Evolutionary conservation across 2,888 invertebrate genomes (phyloP).

Genomic region (Eueremaeus valkanovi): DNA sequence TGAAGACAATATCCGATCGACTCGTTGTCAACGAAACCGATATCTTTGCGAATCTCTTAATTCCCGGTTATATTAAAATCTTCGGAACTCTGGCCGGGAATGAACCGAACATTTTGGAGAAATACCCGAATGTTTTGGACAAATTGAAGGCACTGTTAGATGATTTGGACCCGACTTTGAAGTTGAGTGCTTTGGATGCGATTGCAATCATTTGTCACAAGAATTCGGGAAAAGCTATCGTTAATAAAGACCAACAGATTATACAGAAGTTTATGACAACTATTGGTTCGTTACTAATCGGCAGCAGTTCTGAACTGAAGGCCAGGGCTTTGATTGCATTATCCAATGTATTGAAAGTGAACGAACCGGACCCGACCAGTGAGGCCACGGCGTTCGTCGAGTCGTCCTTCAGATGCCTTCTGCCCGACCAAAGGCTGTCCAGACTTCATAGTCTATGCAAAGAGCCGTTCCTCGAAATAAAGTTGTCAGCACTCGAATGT

Average conservation of each 20-base stretch:
- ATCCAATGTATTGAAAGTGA: constrained; percentile 43
- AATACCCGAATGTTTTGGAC: constrained; percentile 37
- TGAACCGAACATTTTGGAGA: constrained; percentile 26
- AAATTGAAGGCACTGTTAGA: constrained; percentile 34
- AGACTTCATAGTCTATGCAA: constrained; percentile 61
- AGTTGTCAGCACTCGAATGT: constrained; percentile 64
- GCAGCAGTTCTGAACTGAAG: constrained; percentile 64
- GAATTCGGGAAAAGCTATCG: constrained; percentile 49
- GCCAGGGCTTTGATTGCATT: constrained; percentile 65
- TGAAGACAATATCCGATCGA: constrained; percentile 59
- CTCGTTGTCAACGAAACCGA: not conserved
- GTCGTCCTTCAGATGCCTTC: constrained; percentile 52
- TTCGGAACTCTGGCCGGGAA: constrained; percentile 35
- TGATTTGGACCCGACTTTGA: constrained; percentile 16
- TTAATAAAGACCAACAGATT: constrained; percentile 48
- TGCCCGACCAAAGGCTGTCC: constrained; percentile 50
- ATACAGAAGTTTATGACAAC: constrained; percentile 60
- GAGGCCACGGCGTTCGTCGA: constrained; percentile 56
- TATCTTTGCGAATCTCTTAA: constrained; percentile 36
- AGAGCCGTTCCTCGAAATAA: constrained; percentile 77
- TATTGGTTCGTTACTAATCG: constrained; percentile 61
- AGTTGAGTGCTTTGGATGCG: constrained; percentile 32
- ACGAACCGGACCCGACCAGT: constrained; percentile 52
- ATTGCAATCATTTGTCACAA: constrained; percentile 33
- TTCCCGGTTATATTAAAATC: constrained; percentile 38